Evolutionary conservation across 92 coral and sea anemone species (phyloP).

Genomic region (Phymanthus crucifer): DNA sequence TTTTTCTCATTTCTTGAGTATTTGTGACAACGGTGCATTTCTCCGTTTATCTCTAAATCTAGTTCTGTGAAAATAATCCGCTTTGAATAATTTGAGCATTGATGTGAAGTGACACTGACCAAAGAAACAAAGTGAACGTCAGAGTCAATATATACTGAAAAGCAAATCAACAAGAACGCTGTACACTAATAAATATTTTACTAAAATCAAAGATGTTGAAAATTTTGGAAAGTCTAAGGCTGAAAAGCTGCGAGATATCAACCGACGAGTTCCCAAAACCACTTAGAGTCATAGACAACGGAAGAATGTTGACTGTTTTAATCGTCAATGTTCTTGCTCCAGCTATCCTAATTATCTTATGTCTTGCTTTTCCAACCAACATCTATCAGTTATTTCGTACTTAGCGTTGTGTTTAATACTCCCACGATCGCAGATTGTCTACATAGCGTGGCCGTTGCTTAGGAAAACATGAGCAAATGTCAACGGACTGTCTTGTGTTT

Average conservation of each 20-base stretch:
- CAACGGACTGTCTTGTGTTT: constrained; percentile 22
- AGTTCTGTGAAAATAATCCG: constrained; percentile 1
- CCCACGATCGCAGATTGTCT: not conserved
- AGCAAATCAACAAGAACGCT: constrained; percentile 20
- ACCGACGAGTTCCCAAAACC: not conserved
- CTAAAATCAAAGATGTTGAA: not conserved
- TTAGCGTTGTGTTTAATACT: not conserved
- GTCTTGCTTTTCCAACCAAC: not conserved
- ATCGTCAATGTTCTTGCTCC: not conserved
- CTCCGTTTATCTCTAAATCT: constrained; percentile 9
- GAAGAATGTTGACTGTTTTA: constrained; percentile 26
- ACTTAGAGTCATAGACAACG: constrained; percentile 21
- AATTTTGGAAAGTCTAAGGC: not conserved
- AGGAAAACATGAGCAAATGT: constrained; percentile 17
- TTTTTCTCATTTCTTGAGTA: not conserved
- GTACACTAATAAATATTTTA: not conserved
- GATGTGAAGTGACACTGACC: constrained; percentile 11
- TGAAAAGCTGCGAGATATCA: not conserved
- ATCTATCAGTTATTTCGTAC: not conserved
- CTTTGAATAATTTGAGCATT: not conserved
- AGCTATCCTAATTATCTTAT: not conserved
- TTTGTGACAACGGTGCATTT: constrained; percentile 10
- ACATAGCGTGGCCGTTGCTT: constrained; percentile 25
- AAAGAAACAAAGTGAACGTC: constrained; percentile 20
- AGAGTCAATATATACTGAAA: constrained; percentile 30